Evolutionary conservation across 2,113 vertebrate genomes (phyloP).

Genomic region (Aphelocoma coerulescens): DNA sequence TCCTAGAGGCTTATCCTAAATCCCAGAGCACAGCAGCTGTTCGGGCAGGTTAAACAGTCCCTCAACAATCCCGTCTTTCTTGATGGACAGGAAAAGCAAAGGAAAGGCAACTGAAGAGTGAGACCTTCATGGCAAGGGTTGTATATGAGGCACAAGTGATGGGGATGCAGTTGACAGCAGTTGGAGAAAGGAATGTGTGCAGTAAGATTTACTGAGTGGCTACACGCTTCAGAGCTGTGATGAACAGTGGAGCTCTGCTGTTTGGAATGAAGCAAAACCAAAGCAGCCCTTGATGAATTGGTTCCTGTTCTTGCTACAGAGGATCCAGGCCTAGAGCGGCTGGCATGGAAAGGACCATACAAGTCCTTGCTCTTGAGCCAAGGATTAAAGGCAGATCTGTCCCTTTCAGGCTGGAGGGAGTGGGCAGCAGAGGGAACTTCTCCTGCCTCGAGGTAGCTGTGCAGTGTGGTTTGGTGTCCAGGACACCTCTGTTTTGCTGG

Average conservation of each 20-base stretch:
- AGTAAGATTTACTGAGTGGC: background rate
- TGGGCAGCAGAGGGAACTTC: background rate
- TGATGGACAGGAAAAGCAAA: background rate
- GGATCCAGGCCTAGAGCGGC: background rate
- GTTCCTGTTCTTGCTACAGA: background rate
- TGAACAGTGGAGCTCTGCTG: background rate
- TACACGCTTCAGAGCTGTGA: background rate
- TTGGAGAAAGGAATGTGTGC: background rate
- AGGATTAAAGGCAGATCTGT: background rate
- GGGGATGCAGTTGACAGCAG: background rate
- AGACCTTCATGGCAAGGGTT: background rate
- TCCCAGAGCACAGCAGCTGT: background rate
- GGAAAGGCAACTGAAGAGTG: background rate
- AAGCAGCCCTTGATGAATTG: background rate
- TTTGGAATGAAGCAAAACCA: background rate
- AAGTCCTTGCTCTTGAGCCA: background rate
- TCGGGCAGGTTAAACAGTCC: background rate
- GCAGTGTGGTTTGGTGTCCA: background rate
- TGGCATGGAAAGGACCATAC: background rate
- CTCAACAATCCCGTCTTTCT: background rate
- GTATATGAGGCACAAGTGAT: background rate
- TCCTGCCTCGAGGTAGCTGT: background rate
- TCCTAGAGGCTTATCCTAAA: background rate
- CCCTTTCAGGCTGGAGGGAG: background rate
- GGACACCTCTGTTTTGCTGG: background rate